Evolutionary conservation across 2,888 invertebrate species (phyloP).

Genomic region (Macaria notata): DNA sequence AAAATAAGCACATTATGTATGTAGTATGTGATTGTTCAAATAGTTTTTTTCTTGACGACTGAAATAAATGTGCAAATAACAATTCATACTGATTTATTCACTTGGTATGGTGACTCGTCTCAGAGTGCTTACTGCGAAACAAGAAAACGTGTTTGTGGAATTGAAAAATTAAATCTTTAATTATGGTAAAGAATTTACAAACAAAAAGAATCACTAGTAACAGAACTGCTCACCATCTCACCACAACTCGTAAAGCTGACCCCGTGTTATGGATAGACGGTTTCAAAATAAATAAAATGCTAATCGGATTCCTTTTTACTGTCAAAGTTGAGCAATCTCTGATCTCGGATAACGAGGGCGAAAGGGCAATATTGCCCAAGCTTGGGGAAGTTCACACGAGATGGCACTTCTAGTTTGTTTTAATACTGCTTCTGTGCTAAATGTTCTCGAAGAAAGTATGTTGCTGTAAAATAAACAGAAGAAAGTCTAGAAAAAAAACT

Average conservation of each 20-base stretch:
- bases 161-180: too few relatives aligned
- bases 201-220: background rate
- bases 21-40: too few relatives aligned
- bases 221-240: slow-evolving; percentile 1
- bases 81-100: too few relatives aligned
- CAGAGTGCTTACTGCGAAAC: too few relatives aligned
- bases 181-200: too few relatives aligned
- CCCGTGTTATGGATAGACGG: slow-evolving; percentile 29
- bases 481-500: too few relatives aligned
- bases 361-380: slow-evolving; percentile 11
- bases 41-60: too few relatives aligned
- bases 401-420: slow-evolving; percentile 21
- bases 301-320: slow-evolving; percentile 54
- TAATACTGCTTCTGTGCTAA: slow-evolving; percentile 14
- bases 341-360: slow-evolving; percentile 34
- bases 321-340: slow-evolving; percentile 50
- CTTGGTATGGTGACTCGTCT: too few relatives aligned
- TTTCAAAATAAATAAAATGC: slow-evolving; percentile 55
- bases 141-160: too few relatives aligned
- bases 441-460: background rate
- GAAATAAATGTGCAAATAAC: too few relatives aligned
- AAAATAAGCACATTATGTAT: too few relatives aligned
- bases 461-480: too few relatives aligned
- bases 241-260: slow-evolving; percentile 34
- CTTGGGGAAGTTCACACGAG: slow-evolving; percentile 7